Evolutionary conservation across 1,140 invertebrate genomes (phyloP), one percentile per base, ranked within the genome.

Genomic region (Musca domestica): DNA sequence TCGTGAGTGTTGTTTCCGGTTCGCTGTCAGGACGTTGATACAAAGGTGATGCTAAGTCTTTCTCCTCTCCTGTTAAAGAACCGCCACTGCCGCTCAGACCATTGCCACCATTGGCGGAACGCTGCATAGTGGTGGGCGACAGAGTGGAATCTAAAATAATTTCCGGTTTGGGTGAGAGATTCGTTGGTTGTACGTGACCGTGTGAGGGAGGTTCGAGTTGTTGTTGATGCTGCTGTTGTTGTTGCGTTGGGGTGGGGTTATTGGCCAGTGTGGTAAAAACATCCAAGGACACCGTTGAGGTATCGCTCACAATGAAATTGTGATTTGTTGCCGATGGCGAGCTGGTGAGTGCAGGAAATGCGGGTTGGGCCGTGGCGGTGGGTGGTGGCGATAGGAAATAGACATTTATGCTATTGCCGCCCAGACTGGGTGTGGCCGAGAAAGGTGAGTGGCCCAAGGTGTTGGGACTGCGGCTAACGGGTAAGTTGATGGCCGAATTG

Each of bases 91-190:
- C 34, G 25, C 41, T 65, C 22, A 49, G 22, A 23, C 67, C 51
- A 64, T 63, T 52, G 9, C 69, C 71, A 15, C 66, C 66, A 25
- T 49, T 34, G 22, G 64, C 71, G 22, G 27, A 30, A 66, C 58
- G 77, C 68, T 49, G 74, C 30, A 71, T 34, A n/a, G 71, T 70
- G 10, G 70, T 76, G 20, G 78, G 78, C 20, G 78, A 81, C 20
- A 81, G 75, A n/a, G 78, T 81, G 19, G 78, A 80, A 65, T 81
- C 78, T 61, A 81, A 76, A 70, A 81, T 81, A 66, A 81, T 81
- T 78, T 81, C 78, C 64, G 78, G 78, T 69, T 81, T 81, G 63
- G 78, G 71, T 54, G 77, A 78, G 69, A 76, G 74, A 70, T 76
- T 74, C 19, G 20, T 22, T 49, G 48, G 46, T 22, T 54, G 54